Conservation (phyloP, 2,797 vertebrate genomes). For the Acipenser transmontanus region DNA sequence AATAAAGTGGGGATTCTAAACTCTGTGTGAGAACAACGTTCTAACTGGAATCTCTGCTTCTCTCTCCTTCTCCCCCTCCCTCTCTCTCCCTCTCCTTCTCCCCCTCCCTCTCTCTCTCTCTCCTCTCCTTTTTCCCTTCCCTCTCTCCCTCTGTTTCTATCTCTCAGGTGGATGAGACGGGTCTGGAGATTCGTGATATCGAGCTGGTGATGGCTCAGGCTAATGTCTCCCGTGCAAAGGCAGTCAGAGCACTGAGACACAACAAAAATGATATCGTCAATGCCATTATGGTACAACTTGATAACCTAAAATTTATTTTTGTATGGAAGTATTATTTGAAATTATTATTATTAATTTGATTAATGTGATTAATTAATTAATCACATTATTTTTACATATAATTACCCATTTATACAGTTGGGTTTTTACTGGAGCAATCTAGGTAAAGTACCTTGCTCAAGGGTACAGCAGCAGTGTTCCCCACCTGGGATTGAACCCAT, state of each 20-base stretch:
- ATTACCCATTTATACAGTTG: no score
- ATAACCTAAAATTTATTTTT: no score
- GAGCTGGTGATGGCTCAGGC: constrained; percentile 97
- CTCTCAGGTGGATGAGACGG: constrained; percentile 80
- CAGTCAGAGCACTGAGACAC: constrained; percentile 83
- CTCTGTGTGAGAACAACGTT: not conserved
- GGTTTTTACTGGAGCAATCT: no score
- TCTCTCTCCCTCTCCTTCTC: not conserved
- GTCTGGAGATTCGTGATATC: constrained; percentile 87
- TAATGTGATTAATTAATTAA: no score
- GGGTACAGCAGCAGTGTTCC: no score
- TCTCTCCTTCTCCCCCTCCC: not conserved
- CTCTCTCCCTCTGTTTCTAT: not conserved
- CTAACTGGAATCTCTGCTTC: not conserved
- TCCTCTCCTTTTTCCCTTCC: not conserved
- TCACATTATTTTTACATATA: no score
- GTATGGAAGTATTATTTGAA: no score
- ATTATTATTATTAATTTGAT: no score
- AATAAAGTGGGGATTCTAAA: not conserved
- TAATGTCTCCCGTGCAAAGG: constrained; percentile 88
- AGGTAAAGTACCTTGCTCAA: no score
- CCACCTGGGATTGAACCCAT: no score
- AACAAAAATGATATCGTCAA: constrained; percentile 98
- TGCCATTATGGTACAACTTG: constrained; percentile 87
- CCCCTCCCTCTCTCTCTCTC: not conserved